A percentile compares a stretch with the other conserved stretches of the same genome.
Evolutionary conservation across 2,888 invertebrate species (phyloP).

Genomic region (Tryphoninae sp.): DNA sequence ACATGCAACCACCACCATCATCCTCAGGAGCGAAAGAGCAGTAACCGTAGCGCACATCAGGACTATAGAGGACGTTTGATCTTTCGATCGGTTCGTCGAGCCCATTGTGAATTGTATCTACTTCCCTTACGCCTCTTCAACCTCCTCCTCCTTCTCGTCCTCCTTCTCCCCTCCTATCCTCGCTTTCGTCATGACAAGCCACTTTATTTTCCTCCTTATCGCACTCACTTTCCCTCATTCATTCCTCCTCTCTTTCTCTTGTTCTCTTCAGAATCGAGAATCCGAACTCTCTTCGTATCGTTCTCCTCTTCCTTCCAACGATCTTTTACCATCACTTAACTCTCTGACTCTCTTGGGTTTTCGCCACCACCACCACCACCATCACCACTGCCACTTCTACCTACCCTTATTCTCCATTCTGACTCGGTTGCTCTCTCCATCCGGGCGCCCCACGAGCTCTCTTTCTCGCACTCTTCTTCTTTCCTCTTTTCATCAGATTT

Average conservation of each 20-base stretch:
- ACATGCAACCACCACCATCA: constrained; percentile 1
- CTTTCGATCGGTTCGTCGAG: constrained; percentile 79
- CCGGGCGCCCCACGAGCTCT: constrained; percentile 40
- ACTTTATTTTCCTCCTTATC: constrained; percentile 54
- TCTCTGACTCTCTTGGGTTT: constrained; percentile 66
- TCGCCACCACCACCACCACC: constrained; percentile 36
- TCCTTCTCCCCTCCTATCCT: constrained; percentile 43
- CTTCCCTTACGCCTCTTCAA: constrained; percentile 74
- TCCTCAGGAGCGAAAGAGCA: constrained; percentile 20
- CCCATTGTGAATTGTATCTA: constrained; percentile 80
- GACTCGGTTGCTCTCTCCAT: constrained; percentile 28
- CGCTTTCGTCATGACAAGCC: constrained; percentile 42
- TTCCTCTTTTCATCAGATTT: constrained; percentile 66
- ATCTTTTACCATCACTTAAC: constrained; percentile 35
- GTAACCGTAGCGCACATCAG: constrained; percentile 65
- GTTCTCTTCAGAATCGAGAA: constrained; percentile 38
- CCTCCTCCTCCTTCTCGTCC: constrained; percentile 52
- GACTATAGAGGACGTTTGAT: constrained; percentile 76
- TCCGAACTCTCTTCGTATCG: constrained; percentile 20
- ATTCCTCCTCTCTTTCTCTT: constrained; percentile 29
- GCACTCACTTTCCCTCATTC: constrained; percentile 59
- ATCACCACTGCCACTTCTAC: constrained; percentile 59
- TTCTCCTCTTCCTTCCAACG: background rate
- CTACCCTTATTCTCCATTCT: constrained; percentile 32
- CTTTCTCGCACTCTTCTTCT: constrained; percentile 28